A percentile compares a stretch with the other conserved stretches of the same genome.
These are phyloP conservation scores for Nyctalus aviator DNA, from an alignment of 2,797 vertebrate genomes.

Conservation along the genomic window DNA sequence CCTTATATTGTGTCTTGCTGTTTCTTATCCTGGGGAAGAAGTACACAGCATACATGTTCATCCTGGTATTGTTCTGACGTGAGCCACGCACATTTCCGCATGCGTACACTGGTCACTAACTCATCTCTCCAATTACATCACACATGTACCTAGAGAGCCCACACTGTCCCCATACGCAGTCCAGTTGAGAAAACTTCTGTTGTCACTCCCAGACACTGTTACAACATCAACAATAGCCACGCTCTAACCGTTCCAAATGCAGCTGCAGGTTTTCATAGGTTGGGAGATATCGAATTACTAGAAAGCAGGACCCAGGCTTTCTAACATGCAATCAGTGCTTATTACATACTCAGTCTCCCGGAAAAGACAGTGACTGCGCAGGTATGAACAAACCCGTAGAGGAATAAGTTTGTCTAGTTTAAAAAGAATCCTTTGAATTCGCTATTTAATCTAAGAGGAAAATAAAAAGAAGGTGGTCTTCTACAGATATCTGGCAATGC, in stretches of 20 bases:
- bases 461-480: neutral
- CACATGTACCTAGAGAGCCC: neutral
- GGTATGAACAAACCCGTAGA: neutral
- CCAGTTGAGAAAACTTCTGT: constrained; percentile 32
- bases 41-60: neutral
- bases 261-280: constrained; percentile 45
- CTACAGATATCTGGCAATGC: constrained; percentile 16
- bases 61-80: neutral
- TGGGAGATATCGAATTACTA: constrained; percentile 30
- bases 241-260: constrained; percentile 43
- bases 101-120: neutral
- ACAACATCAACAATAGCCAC: constrained; percentile 10
- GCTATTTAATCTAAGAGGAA: constrained; percentile 15
- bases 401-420: constrained; percentile 1
- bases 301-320: constrained; percentile 46
- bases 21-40: constrained; percentile 18
- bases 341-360: neutral
- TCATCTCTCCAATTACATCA: constrained; percentile 24
- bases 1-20: neutral
- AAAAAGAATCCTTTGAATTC: constrained; percentile 55
- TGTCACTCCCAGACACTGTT: constrained; percentile 26
- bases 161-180: neutral
- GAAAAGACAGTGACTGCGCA: neutral
- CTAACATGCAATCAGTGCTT: neutral
- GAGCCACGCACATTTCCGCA: neutral